Conservation (phyloP, 2,113 vertebrate genomes). For the Antechinus stuartii region DNA sequence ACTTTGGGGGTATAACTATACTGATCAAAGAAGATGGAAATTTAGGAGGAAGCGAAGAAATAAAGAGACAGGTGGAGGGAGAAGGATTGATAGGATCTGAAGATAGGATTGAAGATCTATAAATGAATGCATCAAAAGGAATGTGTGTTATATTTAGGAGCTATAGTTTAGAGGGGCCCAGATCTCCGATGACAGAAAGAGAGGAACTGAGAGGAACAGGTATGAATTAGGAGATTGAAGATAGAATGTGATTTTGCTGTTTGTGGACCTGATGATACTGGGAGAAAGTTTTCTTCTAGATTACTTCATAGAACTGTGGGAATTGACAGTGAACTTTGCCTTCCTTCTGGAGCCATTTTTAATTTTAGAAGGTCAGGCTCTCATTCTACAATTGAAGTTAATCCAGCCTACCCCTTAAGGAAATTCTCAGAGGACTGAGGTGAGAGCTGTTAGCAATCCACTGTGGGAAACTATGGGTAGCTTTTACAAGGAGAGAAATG, state of each 20-base stretch:
- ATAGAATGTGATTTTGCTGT: neutral
- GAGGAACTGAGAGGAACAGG: neutral
- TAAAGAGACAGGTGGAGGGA: neutral
- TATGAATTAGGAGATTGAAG: neutral
- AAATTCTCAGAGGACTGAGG: neutral
- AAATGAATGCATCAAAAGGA: neutral
- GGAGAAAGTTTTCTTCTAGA: neutral
- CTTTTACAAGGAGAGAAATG: neutral
- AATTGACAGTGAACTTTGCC: neutral
- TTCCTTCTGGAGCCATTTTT: conserved; percentile 9
- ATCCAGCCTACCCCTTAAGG: neutral
- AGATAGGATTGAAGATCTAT: neutral
- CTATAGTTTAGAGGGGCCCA: neutral
- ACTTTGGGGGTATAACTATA: neutral
- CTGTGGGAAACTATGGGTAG: too few species aligned
- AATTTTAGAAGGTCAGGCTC: neutral
- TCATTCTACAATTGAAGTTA: neutral
- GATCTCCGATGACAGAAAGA: neutral
- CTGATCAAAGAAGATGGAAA: neutral
- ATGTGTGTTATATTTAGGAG: neutral
- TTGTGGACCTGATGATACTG: neutral
- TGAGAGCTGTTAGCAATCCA: neutral
- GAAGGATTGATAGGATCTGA: too few species aligned
- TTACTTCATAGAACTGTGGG: conserved; percentile 1
- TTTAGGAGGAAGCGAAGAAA: neutral